Percentiles rank a stretch among this genome's conserved stretches.
Conservation (phyloP, 2,113 vertebrate species). For the Lethenteron reissneri region DNA sequence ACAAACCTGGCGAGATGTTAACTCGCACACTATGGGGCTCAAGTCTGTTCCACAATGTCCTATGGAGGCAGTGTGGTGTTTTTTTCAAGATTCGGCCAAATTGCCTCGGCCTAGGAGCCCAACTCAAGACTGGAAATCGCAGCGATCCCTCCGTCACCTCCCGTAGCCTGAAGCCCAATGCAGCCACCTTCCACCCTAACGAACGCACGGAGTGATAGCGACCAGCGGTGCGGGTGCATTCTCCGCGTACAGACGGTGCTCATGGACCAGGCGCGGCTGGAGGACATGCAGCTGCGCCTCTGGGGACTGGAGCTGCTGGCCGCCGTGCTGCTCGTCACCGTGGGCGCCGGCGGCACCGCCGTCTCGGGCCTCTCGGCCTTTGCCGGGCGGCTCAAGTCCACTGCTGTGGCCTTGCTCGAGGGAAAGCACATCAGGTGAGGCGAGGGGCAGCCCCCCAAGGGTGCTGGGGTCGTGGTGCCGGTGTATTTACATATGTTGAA, state of each 20-base stretch:
- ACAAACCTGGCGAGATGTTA: neutral
- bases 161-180: neutral
- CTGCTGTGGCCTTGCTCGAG: slow-evolving; percentile 35
- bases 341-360: slow-evolving; percentile 37
- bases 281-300: slow-evolving; percentile 52
- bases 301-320: slow-evolving; percentile 38
- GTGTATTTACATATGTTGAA: neutral
- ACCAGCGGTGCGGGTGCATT: neutral
- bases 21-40: neutral
- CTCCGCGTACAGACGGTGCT: slow-evolving; percentile 36
- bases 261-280: slow-evolving; percentile 71
- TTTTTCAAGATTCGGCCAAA: neutral
- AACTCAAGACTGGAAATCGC: neutral
- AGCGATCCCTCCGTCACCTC: neutral
- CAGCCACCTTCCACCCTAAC: neutral
- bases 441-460: neutral
- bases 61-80: neutral
- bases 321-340: slow-evolving; percentile 48
- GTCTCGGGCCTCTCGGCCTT: slow-evolving; percentile 40
- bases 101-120: neutral
- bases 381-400: slow-evolving; percentile 45
- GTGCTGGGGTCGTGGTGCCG: neutral
- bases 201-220: too few relatives aligned
- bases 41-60: too few relatives aligned
- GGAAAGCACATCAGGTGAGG: slow-evolving; percentile 57